A percentile compares a stretch with the other conserved stretches of the same genome.
These are phyloP conservation scores for Cyprinodon diabolis DNA, from an alignment of 2,797 vertebrate species.

Conservation along the genomic window DNA sequence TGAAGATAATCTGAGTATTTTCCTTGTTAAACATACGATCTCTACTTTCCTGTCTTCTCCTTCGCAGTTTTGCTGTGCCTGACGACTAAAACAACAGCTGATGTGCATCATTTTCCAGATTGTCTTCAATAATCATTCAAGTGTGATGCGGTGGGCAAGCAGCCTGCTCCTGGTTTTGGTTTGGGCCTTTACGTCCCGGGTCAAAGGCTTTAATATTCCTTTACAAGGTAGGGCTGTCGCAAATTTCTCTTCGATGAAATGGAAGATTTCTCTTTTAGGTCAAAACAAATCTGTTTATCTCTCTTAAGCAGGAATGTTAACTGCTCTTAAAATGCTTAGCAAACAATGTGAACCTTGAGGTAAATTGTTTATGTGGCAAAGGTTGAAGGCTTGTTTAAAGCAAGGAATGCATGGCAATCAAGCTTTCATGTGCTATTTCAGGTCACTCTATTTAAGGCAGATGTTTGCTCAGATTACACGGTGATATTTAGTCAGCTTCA, in stretches of 20 bases:
- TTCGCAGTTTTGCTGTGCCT: constrained; percentile 59
- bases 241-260: constrained; percentile 1
- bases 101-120: constrained; percentile 35
- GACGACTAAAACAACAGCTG: constrained; percentile 49
- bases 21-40: neutral
- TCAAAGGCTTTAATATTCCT: constrained; percentile 67
- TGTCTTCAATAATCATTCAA: constrained; percentile 34
- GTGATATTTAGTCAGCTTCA: neutral
- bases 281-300: neutral
- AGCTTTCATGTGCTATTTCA: constrained; percentile 26
- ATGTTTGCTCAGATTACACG: neutral
- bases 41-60: neutral
- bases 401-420: constrained; percentile 11
- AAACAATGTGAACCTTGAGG: constrained; percentile 7
- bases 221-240: constrained; percentile 67
- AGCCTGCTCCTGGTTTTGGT: constrained; percentile 68
- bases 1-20: neutral
- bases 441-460: constrained; percentile 5
- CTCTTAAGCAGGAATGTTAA: constrained; percentile 12
- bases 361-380: constrained; percentile 35
- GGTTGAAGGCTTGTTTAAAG: constrained; percentile 32
- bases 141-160: constrained; percentile 71
- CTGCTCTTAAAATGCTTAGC: constrained; percentile 7
- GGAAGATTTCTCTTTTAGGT: neutral
- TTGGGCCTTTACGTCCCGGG: constrained; percentile 58